Base-by-base conservation (phyloP, 2,888 invertebrate species). In the Acleris emargana region DNA sequence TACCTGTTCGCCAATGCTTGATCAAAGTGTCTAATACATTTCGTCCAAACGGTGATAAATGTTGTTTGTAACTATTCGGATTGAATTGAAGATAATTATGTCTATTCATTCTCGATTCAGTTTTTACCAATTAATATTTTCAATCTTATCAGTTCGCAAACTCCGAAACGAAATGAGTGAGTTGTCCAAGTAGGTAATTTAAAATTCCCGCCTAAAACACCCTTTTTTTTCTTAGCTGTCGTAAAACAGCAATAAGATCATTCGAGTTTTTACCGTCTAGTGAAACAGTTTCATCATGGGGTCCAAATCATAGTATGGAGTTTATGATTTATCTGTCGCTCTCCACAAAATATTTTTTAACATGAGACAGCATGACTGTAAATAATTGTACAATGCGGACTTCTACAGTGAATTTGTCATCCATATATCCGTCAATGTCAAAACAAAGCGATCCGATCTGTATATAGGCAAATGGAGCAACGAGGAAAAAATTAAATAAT, bases 41-140 rank as follows among this genome's bases (percentile, higher is more conserved):
- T 72, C 73, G 79, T 0, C 91, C 91, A 74, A 88, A 87, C 9
- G 73, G 69, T 11, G 89, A 86, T 62, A 91, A 78, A 58, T 77
- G 68, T 49, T 76, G 67, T 73, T 83, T 80, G 69, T 78, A 87
- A 18, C 58, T 57, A 58, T 72, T 70, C 5, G 69, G 66, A 67
- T 80, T 72, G 11, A 73, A 71, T 42, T 61, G 54, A 53, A 16
- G 51, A 60, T 38, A 51, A 47, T 50, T 42, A 32, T 62, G 61
- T 49, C 64, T 42, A 11, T 58, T 61, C 68, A 68, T 64, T 7
- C 28, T 58, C 20, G 3, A 52, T n/a, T 47, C 42, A 5, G 22
- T 59, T 51, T 59, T 42, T 22, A 55, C 2, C 11, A 49, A 18
- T 11, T 20, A 11, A 49, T 1, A 13, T 38, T 38, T 13, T 38